Evolutionary conservation across 2,888 invertebrate genomes (phyloP), one percentile per base, ranked within the genome.

Genomic region (Melanargia galathea): DNA sequence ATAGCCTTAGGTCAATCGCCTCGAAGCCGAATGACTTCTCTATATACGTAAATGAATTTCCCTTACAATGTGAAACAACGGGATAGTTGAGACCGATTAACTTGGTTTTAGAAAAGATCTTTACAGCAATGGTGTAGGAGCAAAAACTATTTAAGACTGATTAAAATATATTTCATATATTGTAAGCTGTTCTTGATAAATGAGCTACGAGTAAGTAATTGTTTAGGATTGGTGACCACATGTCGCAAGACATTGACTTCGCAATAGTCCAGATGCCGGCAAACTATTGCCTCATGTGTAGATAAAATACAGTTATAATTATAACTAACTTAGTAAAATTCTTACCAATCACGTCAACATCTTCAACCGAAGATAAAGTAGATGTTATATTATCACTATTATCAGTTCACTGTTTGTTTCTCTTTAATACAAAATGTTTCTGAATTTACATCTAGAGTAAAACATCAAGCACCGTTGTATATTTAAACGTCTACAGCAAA

Each of bases 401-500:
- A 22, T 22, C 38, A 64, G 20, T 49, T 54, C 26, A 61, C 40
- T 57, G 16, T 30, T 55, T 61, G 5, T 52, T 33, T 58, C 24
- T 18, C 33, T 58, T 40, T 38, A 60, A 57, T 64, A 62, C n/a
- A 54, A 64, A 67, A 67, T 24, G 54, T 58, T 55, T 61, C 33
- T 62, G 35, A 63, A 60, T 60, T 60, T 63, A 69, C 48, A 70
- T 13, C 60, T 68, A 63, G 62, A 64, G 61, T 59, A 64, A 64
- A 71, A 71, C 59, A 79, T 75, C 75, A 88, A 90, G 90, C 90
- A 90, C 89, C 88, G 79, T 82, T 84, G 56, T 86, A 84, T 84
- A 85, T 82, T 80, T 84, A 75, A 78, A 84, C 74, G 79, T 83
- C 80, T 83, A 86, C 81, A 83, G 88, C 89, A 85, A 82, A 90